Conservation (phyloP, 2,797 vertebrate genomes). For the Paratrypauchen microcephalus region DNA sequence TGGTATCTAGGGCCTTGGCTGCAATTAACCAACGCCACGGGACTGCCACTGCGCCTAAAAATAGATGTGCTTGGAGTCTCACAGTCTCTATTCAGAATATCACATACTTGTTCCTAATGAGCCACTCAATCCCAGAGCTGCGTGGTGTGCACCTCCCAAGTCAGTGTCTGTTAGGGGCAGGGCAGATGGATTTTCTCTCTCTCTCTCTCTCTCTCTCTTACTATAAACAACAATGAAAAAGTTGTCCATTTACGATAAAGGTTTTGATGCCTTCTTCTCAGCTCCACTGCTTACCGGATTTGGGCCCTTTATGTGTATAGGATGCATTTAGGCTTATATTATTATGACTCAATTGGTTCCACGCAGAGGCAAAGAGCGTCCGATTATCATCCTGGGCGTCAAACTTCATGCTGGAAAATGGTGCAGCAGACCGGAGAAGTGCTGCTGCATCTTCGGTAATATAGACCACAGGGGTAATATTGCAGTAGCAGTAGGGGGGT, state of each 20-base stretch:
- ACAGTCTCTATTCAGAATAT: slow-evolving; percentile 86
- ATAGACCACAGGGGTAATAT: slow-evolving; percentile 74
- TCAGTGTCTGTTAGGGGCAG: slow-evolving; percentile 58
- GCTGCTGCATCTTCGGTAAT: slow-evolving; percentile 71
- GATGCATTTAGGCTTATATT: slow-evolving; percentile 72
- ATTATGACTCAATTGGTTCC: slow-evolving; percentile 70
- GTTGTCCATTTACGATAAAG: slow-evolving; percentile 20
- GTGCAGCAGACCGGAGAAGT: slow-evolving; percentile 71
- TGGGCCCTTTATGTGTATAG: slow-evolving; percentile 64
- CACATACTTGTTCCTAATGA: slow-evolving; percentile 85
- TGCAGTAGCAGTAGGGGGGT: slow-evolving; percentile 70
- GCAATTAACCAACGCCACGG: slow-evolving; percentile 77
- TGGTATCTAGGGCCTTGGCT: slow-evolving; percentile 81
- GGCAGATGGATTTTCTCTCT: slow-evolving; percentile 57
- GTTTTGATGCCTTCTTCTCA: slow-evolving; percentile 43
- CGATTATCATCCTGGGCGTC: slow-evolving; percentile 72
- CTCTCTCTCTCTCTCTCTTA: slow-evolving; percentile 30
- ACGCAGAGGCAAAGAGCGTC: slow-evolving; percentile 64
- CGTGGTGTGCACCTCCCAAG: slow-evolving; percentile 70
- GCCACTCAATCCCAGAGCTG: slow-evolving; percentile 77
- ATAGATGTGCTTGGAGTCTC: slow-evolving; percentile 83
- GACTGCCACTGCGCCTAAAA: slow-evolving; percentile 84
- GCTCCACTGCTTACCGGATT: slow-evolving; percentile 54
- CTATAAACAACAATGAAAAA: slow-evolving; percentile 63
- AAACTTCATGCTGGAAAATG: slow-evolving; percentile 76